A percentile compares a stretch with the other conserved stretches of the same genome.
Conservation (phyloP, 2,888 invertebrate genomes). For the Cyclophora punctaria region DNA sequence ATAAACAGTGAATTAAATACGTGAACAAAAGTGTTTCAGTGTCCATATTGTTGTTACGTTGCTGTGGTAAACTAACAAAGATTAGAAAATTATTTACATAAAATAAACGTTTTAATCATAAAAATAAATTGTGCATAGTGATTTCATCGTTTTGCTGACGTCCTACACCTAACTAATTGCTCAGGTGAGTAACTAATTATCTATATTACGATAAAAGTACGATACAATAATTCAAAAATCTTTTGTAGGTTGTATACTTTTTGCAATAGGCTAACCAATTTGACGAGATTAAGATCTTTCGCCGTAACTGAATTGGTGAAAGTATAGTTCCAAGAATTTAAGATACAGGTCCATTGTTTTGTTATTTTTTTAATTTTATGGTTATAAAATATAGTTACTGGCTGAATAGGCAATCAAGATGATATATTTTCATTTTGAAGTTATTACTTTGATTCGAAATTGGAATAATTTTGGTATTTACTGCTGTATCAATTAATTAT, state of each 20-base stretch:
- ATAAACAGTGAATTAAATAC: conserved; percentile 25
- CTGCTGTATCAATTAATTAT: no score
- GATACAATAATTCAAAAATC: conserved; percentile 2
- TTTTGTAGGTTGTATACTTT: conserved; percentile 4
- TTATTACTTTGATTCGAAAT: no score
- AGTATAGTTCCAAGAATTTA: conserved; percentile 25
- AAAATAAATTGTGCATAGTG: conserved; percentile 37
- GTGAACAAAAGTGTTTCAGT: conserved; percentile 36
- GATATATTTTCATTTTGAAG: no score
- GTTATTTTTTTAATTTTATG: conserved; percentile 21
- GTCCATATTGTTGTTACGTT: conserved; percentile 38
- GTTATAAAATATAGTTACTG: conserved; percentile 16
- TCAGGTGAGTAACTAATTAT: conserved; percentile 36
- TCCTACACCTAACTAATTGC: conserved; percentile 28
- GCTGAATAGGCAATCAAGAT: neutral
- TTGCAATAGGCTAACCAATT: conserved; percentile 14
- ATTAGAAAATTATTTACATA: conserved; percentile 37
- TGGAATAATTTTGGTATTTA: no score
- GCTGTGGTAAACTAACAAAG: conserved; percentile 32
- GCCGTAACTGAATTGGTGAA: conserved; percentile 26
- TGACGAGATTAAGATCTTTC: conserved; percentile 27
- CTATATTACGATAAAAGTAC: conserved; percentile 23
- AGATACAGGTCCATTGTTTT: conserved; percentile 29
- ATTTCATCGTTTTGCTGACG: conserved; percentile 42
- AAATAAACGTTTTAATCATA: conserved; percentile 44